Percentiles rank a stretch among this genome's conserved stretches.
phyloP scores from a whole-genome alignment of 2,113 vertebrate genomes.

The Vidua macroura region DNA sequence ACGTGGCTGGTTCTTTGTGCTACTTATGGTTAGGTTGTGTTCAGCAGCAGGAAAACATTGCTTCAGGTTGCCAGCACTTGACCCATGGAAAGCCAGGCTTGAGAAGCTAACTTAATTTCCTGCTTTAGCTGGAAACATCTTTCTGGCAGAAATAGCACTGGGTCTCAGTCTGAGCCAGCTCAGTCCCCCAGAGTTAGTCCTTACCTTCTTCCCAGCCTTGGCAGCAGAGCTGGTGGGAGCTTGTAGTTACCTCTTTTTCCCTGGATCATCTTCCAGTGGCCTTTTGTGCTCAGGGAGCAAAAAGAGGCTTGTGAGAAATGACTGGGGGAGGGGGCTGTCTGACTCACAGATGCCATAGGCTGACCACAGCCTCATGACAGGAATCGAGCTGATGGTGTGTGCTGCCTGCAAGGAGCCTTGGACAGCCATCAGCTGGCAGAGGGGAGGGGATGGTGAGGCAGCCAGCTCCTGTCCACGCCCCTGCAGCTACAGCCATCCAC shows the following conservation, averaged over 20 bases:
- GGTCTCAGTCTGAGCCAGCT: background rate
- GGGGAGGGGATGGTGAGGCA: background rate
- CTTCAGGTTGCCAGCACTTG: background rate
- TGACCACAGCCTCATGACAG: background rate
- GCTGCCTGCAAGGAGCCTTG: background rate
- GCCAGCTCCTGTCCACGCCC: background rate
- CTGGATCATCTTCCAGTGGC: background rate
- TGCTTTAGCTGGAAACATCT: background rate
- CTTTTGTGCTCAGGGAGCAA: background rate
- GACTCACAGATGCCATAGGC: background rate
- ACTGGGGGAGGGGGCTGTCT: background rate
- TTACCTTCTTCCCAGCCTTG: background rate
- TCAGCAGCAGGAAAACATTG: background rate
- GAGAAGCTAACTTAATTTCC: background rate
- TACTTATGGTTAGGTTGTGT: background rate
- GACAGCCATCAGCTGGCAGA: background rate
- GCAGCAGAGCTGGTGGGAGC: background rate
- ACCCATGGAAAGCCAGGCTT: background rate
- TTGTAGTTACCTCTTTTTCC: background rate
- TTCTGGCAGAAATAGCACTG: background rate
- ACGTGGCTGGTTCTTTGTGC: background rate
- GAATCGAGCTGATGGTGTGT: fast-evolving
- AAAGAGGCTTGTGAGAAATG: background rate
- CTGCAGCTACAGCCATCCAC: background rate
- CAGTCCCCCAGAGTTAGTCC: background rate